Evolutionary conservation across 2,113 vertebrate species (phyloP), one percentile per base, ranked within the genome.

Genomic region (Holacanthus passer): DNA sequence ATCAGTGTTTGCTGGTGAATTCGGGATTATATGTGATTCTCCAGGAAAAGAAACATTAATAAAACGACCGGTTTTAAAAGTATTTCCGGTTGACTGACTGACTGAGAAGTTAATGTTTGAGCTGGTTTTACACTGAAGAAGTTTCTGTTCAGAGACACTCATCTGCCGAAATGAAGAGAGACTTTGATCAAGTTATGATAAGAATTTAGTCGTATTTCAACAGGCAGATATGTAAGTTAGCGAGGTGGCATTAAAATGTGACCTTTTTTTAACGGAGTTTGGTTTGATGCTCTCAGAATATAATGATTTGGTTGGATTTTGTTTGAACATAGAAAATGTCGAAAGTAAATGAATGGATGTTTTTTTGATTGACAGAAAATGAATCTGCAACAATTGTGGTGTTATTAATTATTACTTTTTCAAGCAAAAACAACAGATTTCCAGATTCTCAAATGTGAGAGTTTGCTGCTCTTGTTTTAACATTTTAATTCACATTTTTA

Each of bases 121-220:
- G 19, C 11, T 35, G 4, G 0, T 9, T 50, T 32, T 24, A 8
- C 9, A 32, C 7, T 5, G 19, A n/a, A 68, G 14, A 0, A 24
- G 10, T 9, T n/a, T 0, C 2, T 24, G 29, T 1, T n/a, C 1
- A 37, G 17, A 37, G 31, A 0, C 5, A n/a, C 0, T 24, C 13
- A 24, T 1, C 6, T 1, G 20, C 50, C 63, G 52, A 45, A 59
- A 2, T 37, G 2, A 62, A 32, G 14, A n/a, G 12, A 2, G 0
- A 9, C 7, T 76, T 41, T 41, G 14, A 19, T 1, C 0, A 19
- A 32, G 5, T 7, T 13, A 2, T 1, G 4, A 2, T 22, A 43
- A 12, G 4, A 35, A 45, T 48, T 24, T 12, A 14, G 1, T 45
- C 1, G 0, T 65, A 1, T 29, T 17, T 5, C 7, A 45, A 19